Base-by-base conservation (phyloP, 1,140 invertebrate genomes). In the Antheraea mylitta region DNA sequence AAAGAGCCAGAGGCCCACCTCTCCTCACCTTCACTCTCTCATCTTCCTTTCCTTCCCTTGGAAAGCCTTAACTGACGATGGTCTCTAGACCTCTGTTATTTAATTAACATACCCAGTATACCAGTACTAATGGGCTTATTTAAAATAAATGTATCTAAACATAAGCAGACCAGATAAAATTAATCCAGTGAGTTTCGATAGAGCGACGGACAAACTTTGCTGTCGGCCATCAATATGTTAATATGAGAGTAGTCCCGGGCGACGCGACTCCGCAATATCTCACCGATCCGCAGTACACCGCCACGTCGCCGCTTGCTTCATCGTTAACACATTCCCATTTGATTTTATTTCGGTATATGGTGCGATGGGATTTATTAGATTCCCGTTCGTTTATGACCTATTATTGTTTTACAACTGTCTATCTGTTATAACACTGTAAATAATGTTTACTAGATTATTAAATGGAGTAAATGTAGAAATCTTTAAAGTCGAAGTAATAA, bases 151-250 rank as follows among this genome's bases (percentile, higher is more conserved):
- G 7, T 42, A 42, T 30, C 22, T 30, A 30, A 42, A 42, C 8
- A 16, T 53, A 53, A 13, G 45, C 45, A 53, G 16, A 53, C 16
- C 16, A 53, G 45, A 53, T 16, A 16, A 53, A 11, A 16, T 6
- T 16, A 6, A 16, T 53, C 16, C 1, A 13, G 45, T 53, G 62
- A 18, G 62, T 30, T 36, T 37, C 38, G 38, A 42, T 42, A 42
- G 38, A 62, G 58, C 6, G 58, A 19, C 18, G 42, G 65, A 64
- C 62, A 42, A 74, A 70, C 59, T 72, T 68, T 65, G 38, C 30
- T 65, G 70, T 48, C 79, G 74, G 74, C 79, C 76, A 80, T 81
- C 66, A 82, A 85, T 86, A 88, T 87, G 85, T 80, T 88, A 85
- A 90, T 88, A 80, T 61, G 30, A 61, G 22, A 37, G 72, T 69